Percentiles rank a stretch among this genome's conserved stretches.
Evolutionary conservation across 2,797 vertebrate genomes (phyloP).

Genomic region (Trachops cirrhosus): DNA sequence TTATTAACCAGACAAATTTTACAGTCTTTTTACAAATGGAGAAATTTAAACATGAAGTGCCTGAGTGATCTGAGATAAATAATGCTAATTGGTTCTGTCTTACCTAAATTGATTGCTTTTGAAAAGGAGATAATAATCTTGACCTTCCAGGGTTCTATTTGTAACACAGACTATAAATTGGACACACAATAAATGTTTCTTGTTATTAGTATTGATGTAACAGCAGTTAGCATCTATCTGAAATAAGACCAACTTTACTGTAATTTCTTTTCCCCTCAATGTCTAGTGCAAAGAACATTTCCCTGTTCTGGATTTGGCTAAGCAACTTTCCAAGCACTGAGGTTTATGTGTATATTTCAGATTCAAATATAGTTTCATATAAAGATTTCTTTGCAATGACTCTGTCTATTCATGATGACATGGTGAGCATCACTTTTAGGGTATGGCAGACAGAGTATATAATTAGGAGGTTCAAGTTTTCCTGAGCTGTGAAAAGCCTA

Average conservation of each 20-base stretch:
- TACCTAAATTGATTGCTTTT: not conserved
- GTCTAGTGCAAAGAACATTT: not conserved
- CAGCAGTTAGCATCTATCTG: not conserved
- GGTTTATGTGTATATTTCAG: not conserved
- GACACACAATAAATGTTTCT: not conserved
- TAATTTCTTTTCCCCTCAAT: not conserved
- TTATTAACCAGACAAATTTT: slow-evolving; percentile 5
- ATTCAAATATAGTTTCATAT: not conserved
- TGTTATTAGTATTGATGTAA: not conserved
- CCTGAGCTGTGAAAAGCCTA: not conserved
- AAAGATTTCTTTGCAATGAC: not conserved
- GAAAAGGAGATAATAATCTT: not conserved
- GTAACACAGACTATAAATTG: not conserved
- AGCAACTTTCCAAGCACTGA: not conserved
- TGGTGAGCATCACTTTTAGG: not conserved
- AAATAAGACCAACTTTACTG: not conserved
- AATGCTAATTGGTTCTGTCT: not conserved
- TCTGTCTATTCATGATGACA: not conserved
- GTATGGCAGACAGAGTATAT: not conserved
- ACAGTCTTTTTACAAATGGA: not conserved
- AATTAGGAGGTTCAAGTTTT: not conserved
- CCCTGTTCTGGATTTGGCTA: not conserved
- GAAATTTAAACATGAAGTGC: not conserved
- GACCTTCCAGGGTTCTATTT: not conserved
- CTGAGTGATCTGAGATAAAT: not conserved